Base-by-base conservation (phyloP, 2,888 invertebrate genomes). In the Formica aserva region DNA sequence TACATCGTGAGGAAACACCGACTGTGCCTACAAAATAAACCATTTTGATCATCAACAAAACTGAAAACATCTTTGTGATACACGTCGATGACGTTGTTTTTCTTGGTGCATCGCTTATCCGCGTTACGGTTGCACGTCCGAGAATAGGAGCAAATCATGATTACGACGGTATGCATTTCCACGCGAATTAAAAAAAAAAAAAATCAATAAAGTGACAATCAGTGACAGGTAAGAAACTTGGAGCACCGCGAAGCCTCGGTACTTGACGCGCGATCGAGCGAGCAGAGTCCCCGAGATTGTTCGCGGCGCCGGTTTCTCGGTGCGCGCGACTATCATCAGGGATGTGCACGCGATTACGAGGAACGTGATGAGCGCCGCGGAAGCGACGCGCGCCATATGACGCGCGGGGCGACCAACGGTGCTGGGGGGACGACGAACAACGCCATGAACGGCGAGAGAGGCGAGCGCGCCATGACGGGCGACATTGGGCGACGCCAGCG, bases 171-270 rank as follows among this genome's bases (percentile, higher is more conserved):
- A 38, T 9, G 38, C 41, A 65, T 60, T 38, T 6, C 15, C 48
- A 13, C 65, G 65, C 71, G 4, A 32, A 32, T 3, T 32, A 32
- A 32, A 87, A 89, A 66, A 66, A 52, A 66, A 63, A 83, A 86
- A 87, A 87, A 89, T 91, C 90, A 90, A 86, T 75, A 60, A 62
- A 8, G 72, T 15, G 67, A 81, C 75, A 87, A 89, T 89, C 77
- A 83, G 41, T 32, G 38, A 35, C 80, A 63, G 15, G 15, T 4
- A 9, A 29, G n/a, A n/a, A n/a, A 62, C n/a, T 9, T 3, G 32
- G 32, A 32, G 55, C 13, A 22, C 13, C 52, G 26, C 35, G 26
- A 35, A 32, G 48, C 18, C 15, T 22, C 18, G 35, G 6, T 35
- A 22, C 26, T 74, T 32, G 62, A 11, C 22, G 41, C 38, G 15